phyloP scores from a whole-genome alignment of 30 jellyfish, hydroid and myxozoan species.

The Hydra vulgaris region DNA sequence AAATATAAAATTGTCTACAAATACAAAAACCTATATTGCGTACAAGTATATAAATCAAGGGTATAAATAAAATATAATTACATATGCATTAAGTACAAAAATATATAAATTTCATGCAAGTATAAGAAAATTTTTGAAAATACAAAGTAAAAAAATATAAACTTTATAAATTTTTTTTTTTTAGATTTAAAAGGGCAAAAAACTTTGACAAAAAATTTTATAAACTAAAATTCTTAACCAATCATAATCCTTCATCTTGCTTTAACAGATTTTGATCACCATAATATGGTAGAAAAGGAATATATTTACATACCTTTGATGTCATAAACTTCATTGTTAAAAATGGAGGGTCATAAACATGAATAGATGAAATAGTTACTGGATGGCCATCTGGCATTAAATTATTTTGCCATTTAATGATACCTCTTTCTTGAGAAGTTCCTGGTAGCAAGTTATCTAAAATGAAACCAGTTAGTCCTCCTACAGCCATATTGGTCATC shows the following conservation, averaged over 20 bases:
- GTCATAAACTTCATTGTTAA: slow-evolving; percentile 27
- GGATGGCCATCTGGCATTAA: slow-evolving; percentile 12
- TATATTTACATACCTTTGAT: slow-evolving; percentile 26
- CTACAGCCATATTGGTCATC: slow-evolving; percentile 92
- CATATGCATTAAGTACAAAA: too few relatives aligned
- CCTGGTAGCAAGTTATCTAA: slow-evolving; percentile 90
- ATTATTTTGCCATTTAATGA: slow-evolving; percentile 54
- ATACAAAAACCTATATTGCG: too few relatives aligned
- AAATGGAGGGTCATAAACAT: slow-evolving; percentile 71
- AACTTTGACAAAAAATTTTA: too few relatives aligned
- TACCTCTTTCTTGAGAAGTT: slow-evolving; percentile 82
- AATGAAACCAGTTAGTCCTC: slow-evolving; percentile 76
- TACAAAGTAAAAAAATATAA: too few relatives aligned
- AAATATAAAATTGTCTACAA: too few relatives aligned
- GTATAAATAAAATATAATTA: too few relatives aligned
- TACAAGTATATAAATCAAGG: too few relatives aligned
- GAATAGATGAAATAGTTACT: slow-evolving; percentile 53
- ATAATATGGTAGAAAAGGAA: slow-evolving; percentile 92
- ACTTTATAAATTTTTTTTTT: too few relatives aligned
- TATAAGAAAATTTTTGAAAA: too few relatives aligned
- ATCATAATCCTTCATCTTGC: not conserved
- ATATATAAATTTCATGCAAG: too few relatives aligned
- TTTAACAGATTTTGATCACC: not conserved
- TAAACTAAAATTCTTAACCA: too few relatives aligned
- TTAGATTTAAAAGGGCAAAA: too few relatives aligned